Percentiles rank a stretch among this genome's conserved stretches.
Evolutionary conservation across 2,113 vertebrate genomes (phyloP).

Genomic region (Nematolebias whitei): DNA sequence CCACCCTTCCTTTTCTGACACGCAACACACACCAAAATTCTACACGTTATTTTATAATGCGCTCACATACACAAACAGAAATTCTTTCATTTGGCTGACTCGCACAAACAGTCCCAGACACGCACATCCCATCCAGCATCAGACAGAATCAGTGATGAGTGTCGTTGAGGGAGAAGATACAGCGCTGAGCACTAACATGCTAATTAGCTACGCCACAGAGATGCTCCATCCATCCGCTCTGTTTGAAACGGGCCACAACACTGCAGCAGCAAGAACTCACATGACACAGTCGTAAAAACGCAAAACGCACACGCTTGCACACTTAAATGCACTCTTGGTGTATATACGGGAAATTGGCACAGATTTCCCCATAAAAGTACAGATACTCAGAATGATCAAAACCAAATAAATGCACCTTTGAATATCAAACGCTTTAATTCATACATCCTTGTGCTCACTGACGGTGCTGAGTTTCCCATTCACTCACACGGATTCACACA

Average conservation of each 20-base stretch:
- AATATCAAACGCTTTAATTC: slow-evolving; percentile 17
- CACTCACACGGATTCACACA: slow-evolving; percentile 48
- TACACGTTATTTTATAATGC: slow-evolving; percentile 31
- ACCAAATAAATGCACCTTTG: slow-evolving; percentile 15
- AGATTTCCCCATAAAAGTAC: slow-evolving; percentile 1
- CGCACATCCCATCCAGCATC: slow-evolving; percentile 62
- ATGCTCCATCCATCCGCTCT: slow-evolving; percentile 67
- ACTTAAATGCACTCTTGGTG: neutral
- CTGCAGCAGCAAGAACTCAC: slow-evolving; percentile 49
- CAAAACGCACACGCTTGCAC: slow-evolving; percentile 1
- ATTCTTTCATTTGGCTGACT: slow-evolving; percentile 62
- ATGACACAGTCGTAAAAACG: slow-evolving; percentile 30
- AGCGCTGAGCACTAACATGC: slow-evolving; percentile 76
- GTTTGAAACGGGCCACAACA: slow-evolving; percentile 64
- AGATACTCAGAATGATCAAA: slow-evolving; percentile 3
- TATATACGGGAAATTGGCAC: neutral
- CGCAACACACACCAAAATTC: slow-evolving; percentile 29
- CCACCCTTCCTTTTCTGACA: slow-evolving; percentile 17
- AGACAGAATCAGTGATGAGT: slow-evolving; percentile 78
- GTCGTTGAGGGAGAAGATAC: slow-evolving; percentile 72
- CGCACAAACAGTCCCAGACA: slow-evolving; percentile 49
- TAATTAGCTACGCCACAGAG: slow-evolving; percentile 77
- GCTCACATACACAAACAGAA: slow-evolving; percentile 23
- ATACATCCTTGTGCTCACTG: slow-evolving; percentile 17
- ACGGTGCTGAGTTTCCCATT: slow-evolving; percentile 39